Evolutionary conservation across 2,113 vertebrate genomes (phyloP).

Genomic region (Pogonocichla stellata): DNA sequence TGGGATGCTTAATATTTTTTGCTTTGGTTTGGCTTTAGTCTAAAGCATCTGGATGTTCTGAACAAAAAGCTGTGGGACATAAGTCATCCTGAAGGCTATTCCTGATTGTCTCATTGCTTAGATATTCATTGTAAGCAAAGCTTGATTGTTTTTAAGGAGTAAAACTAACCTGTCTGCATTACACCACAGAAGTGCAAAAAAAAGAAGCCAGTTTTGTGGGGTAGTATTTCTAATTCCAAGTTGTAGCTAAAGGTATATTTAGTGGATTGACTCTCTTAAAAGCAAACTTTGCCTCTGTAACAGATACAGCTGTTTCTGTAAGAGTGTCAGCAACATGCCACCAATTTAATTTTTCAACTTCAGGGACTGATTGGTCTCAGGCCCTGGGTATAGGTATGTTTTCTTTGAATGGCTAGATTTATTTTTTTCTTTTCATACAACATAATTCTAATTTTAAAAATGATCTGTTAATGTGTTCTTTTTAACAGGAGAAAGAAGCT

Average conservation of each 20-base stretch:
- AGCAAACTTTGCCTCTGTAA: not conserved
- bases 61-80: not conserved
- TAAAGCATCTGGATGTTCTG: not conserved
- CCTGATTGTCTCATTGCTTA: not conserved
- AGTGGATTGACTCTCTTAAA: not conserved
- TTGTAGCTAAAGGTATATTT: not conserved
- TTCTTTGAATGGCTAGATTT: not conserved
- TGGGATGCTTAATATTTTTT: not conserved
- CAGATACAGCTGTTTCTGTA: not conserved
- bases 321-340: not conserved
- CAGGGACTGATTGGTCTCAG: not conserved
- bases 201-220: not conserved
- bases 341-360: not conserved
- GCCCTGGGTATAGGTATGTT: not conserved
- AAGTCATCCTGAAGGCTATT: not conserved
- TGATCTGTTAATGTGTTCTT: not conserved
- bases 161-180: not conserved
- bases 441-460: not conserved
- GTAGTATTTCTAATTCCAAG: not conserved
- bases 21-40: not conserved
- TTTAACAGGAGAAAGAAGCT: constrained; percentile 84
- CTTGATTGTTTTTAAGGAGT: not conserved
- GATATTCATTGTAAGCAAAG: not conserved
- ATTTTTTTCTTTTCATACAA: not conserved
- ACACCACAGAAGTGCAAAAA: not conserved